These are phyloP conservation scores for Drosophila mayaguana DNA, from an alignment of 2,888 invertebrate species.

Conservation along the genomic window DNA sequence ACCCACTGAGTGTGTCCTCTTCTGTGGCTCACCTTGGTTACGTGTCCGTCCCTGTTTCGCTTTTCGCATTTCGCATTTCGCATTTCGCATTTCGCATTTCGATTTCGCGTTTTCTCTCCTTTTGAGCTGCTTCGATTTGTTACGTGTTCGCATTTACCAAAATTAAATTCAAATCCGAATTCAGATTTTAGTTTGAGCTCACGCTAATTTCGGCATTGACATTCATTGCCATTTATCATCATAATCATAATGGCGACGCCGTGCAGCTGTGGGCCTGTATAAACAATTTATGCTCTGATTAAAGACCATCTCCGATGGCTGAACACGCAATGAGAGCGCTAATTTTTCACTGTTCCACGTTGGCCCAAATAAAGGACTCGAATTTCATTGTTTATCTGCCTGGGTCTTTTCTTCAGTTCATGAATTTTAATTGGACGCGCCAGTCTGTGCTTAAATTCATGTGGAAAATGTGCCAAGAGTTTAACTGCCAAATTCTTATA, in stretches of 20 bases:
- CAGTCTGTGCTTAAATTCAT: slow-evolving; percentile 13
- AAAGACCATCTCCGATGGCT: slow-evolving; percentile 49
- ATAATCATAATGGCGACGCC: slow-evolving; percentile 10
- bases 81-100: slow-evolving; percentile 5
- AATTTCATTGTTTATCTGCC: slow-evolving; percentile 28
- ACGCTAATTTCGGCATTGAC: slow-evolving; percentile 58
- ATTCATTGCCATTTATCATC: slow-evolving; percentile 53
- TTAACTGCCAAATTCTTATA: background rate
- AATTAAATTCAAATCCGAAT: slow-evolving; percentile 51
- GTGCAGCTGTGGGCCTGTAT: slow-evolving; percentile 35
- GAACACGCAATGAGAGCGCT: slow-evolving; percentile 28
- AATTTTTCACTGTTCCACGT: slow-evolving; percentile 39
- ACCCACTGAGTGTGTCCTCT: slow-evolving; percentile 25
- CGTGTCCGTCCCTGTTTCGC: slow-evolving; percentile 34
- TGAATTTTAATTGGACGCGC: slow-evolving; percentile 35
- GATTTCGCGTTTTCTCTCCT: background rate
- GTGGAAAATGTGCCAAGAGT: slow-evolving; percentile 16
- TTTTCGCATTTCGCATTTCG: slow-evolving; percentile 9
- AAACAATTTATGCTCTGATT: slow-evolving; percentile 58
- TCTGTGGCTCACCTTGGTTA: slow-evolving; percentile 13
- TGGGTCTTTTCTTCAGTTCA: slow-evolving; percentile 16
- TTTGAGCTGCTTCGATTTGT: slow-evolving; percentile 35
- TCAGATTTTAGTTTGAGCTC: slow-evolving; percentile 42
- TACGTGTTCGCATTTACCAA: slow-evolving; percentile 57
- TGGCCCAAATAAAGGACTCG: slow-evolving; percentile 12